Evolutionary conservation across 2,797 vertebrate genomes (phyloP), one percentile per base, ranked within the genome.

Genomic region (Macropus fuliginosus): DNA sequence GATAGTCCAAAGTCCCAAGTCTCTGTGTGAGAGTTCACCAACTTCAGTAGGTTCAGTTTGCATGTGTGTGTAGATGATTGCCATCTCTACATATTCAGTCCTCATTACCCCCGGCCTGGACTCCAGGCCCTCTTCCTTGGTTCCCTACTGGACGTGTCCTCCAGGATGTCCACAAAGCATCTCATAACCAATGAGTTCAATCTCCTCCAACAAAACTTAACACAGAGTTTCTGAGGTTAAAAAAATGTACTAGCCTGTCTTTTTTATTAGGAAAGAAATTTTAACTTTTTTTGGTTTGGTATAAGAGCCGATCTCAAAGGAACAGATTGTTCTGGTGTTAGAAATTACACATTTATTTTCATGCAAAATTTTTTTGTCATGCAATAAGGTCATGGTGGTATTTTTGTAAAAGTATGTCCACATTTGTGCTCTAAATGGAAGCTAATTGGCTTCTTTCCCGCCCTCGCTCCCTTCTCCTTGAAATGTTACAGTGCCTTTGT

Each of bases 321-420:
- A 87, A 62, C 96, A 92, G 55, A 18, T 66, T 93, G 91, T 96
- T 93, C 50, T 29, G 24, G 55, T 16, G 8, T 95, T 94, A 56
- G 92, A 96, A 96, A 93, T 92, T 93, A 90, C 56, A 90, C 66
- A 46, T 94, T 56, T 96, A 87, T 97, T 96, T 96, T 94, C 91
- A 95, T 92, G 94, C 87, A 95, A 55, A 93, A 95, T 91, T 59
- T 57, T 54, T 94, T 94, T 31, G 11, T 96, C 97, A 93, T 93
- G 24, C 81, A 90, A 87, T 94, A 95, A 92, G 54, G 34, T 93
- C 94, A 94, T 50, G 13, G 18, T 81, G 92, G 56, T 94, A 52
- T 74, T 96, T 95, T 54, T 96, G 28, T 46, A 2, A 62, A 1
- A 3, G 89, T 92, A 59, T 52, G 50, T 94, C 94, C 54, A n/a